phyloP scores from a whole-genome alignment of 2,888 invertebrate species.

The Cataglyphis rosenhaueri region DNA sequence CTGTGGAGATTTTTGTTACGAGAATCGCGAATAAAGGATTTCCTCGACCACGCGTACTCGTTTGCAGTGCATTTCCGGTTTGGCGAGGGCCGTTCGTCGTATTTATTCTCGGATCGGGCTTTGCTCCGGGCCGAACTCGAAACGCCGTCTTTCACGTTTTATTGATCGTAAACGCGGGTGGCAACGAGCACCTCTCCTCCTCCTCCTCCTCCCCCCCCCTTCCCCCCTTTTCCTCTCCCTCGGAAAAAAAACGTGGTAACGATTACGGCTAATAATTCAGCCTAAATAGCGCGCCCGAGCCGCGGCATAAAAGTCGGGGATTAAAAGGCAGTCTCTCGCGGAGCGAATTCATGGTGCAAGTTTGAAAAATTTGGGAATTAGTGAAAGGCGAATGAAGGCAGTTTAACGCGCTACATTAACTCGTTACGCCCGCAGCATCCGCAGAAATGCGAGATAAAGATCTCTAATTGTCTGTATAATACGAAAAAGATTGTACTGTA shows the following conservation, averaged over 20 bases:
- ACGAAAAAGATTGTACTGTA: background rate
- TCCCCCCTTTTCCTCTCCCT: background rate
- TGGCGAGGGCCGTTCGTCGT: conserved; percentile 12
- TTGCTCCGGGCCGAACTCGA: conserved; percentile 9
- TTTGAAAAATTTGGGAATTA: conserved; percentile 43
- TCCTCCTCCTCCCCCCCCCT: background rate
- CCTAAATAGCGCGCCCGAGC: conserved; percentile 30
- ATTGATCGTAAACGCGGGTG: conserved; percentile 52
- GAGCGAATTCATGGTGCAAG: conserved; percentile 13
- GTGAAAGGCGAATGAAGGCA: conserved; percentile 21
- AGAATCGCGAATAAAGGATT: conserved; percentile 3
- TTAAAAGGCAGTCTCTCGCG: conserved; percentile 26
- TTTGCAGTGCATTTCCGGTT: conserved; percentile 18
- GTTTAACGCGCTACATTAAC: conserved; percentile 11
- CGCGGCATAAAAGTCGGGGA: conserved; percentile 34
- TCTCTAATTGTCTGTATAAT: conserved; percentile 6
- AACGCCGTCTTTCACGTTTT: conserved; percentile 44
- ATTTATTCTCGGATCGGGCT: conserved; percentile 35
- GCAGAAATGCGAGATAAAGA: conserved; percentile 4
- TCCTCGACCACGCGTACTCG: background rate
- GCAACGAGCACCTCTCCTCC: background rate
- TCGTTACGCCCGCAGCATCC: background rate
- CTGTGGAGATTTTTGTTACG: conserved; percentile 29
- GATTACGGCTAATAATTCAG: conserved; percentile 49
- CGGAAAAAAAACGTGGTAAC: conserved; percentile 1